A percentile compares a stretch with the other conserved stretches of the same genome.
Evolutionary conservation across 2,113 vertebrate species (phyloP).

Genomic region (Corvus hawaiiensis): DNA sequence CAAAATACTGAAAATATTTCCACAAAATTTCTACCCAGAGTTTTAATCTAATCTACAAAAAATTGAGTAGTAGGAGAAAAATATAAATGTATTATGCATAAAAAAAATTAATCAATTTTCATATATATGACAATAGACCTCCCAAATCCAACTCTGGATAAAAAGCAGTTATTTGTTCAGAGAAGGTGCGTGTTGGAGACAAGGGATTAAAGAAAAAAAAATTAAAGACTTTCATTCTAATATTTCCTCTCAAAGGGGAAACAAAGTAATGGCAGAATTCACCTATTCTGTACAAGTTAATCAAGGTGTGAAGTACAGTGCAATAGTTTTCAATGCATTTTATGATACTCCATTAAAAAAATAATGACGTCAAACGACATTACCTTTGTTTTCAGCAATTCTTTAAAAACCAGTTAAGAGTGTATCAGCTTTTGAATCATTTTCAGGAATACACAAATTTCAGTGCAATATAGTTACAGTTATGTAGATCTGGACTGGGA

Average conservation of each 20-base stretch:
- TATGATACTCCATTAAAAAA: neutral
- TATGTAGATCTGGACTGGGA: neutral
- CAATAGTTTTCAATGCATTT: neutral
- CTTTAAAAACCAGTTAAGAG: neutral
- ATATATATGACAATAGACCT: neutral
- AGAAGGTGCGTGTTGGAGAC: rapidly evolving
- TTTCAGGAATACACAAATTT: neutral
- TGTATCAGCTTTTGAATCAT: neutral
- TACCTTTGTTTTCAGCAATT: neutral
- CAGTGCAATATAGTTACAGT: neutral
- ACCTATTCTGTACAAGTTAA: neutral
- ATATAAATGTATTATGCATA: neutral
- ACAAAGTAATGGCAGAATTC: neutral
- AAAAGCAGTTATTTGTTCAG: neutral
- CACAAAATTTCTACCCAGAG: neutral
- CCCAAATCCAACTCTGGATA: neutral
- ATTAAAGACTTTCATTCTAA: neutral
- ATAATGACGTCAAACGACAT: neutral
- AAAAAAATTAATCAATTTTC: neutral
- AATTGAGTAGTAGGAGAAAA: neutral
- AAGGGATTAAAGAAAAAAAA: neutral
- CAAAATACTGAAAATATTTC: conserved; percentile 56
- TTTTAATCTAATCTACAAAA: conserved; percentile 4
- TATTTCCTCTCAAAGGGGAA: neutral
- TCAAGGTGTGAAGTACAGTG: neutral